Evolutionary conservation across 2,888 invertebrate genomes (phyloP).

Genomic region (Parapristionchus giblindavisi): DNA sequence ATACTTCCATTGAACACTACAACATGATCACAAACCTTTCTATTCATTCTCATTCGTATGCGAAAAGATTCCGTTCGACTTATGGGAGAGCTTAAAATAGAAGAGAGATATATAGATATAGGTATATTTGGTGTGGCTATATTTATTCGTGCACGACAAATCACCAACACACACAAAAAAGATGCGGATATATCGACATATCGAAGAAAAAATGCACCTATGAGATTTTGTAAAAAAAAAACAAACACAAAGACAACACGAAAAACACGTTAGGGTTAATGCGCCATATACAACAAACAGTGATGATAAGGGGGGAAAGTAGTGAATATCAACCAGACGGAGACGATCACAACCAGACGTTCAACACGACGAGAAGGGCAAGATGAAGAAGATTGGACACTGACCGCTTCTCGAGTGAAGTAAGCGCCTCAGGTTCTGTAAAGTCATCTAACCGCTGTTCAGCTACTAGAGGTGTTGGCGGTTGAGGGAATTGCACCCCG

Average conservation of each 20-base stretch:
- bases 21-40: background rate
- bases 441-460: background rate
- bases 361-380: background rate
- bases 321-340: background rate
- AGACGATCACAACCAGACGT: background rate
- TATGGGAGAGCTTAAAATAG: constrained; percentile 21
- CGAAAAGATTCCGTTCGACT: constrained; percentile 24
- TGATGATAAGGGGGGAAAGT: background rate
- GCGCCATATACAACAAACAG: too few relatives aligned
- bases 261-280: background rate
- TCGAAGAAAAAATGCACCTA: too few relatives aligned
- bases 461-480: constrained; percentile 2
- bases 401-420: constrained; percentile 29
- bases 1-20: background rate
- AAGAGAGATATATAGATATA: too few relatives aligned
- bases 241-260: background rate
- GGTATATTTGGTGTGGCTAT: too few relatives aligned
- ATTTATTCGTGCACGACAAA: too few relatives aligned
- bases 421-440: constrained; percentile 1
- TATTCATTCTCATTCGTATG: background rate
- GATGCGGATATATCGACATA: too few relatives aligned
- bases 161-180: too few relatives aligned
- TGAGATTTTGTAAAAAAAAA: background rate
- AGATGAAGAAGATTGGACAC: too few relatives aligned
- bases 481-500: background rate